Percentiles rank a stretch among this genome's conserved stretches.
Conservation (phyloP, 2,113 vertebrate genomes). For the Elaphurus davidianus region DNA sequence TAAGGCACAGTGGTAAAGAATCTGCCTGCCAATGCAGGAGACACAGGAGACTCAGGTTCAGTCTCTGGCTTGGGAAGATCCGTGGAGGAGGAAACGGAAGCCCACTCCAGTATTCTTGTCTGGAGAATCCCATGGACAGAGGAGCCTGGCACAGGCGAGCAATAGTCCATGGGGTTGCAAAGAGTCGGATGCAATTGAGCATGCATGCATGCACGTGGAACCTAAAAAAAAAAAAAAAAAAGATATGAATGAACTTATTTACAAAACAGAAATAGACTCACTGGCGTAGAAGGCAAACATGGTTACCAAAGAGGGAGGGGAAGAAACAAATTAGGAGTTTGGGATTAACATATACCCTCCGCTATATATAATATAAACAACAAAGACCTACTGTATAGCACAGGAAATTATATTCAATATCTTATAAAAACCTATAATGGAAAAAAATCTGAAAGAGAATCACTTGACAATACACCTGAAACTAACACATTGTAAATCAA, state of each 20-base stretch:
- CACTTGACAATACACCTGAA: background rate
- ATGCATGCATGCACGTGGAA: background rate
- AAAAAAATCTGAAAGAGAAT: background rate
- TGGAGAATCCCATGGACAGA: background rate
- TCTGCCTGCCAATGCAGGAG: background rate
- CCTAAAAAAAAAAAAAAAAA: background rate
- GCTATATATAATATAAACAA: background rate
- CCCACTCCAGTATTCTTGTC: background rate
- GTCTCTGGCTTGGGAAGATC: background rate
- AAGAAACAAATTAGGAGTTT: background rate
- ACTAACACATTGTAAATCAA: background rate
- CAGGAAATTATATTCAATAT: background rate
- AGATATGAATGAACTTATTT: background rate
- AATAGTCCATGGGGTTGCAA: background rate
- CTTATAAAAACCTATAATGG: background rate
- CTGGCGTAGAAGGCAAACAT: background rate
- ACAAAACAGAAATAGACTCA: background rate
- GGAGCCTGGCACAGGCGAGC: background rate
- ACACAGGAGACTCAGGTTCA: background rate
- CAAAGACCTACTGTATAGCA: background rate
- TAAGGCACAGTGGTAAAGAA: background rate
- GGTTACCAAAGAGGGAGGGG: background rate
- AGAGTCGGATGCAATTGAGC: background rate
- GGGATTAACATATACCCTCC: background rate
- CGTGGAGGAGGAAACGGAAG: background rate